These are phyloP conservation scores for Nipponacmea schrenckii DNA, from an alignment of 2,888 invertebrate species.

Conservation along the genomic window DNA sequence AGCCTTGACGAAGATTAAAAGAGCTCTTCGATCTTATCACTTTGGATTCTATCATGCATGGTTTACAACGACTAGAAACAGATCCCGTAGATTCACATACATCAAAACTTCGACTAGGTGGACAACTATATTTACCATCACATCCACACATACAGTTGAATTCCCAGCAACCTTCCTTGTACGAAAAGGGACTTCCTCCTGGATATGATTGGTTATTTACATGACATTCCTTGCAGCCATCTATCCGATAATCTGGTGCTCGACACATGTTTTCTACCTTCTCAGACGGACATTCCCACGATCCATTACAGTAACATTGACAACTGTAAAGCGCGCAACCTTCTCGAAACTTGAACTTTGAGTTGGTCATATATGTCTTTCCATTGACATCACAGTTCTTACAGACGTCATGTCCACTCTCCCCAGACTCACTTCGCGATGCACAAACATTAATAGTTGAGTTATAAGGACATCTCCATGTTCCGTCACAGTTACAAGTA, in stretches of 20 bases:
- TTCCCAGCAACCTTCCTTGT: constrained; percentile 44
- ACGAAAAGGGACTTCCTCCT: constrained; percentile 32
- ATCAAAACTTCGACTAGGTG: constrained; percentile 33
- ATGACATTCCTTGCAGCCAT: constrained; percentile 29
- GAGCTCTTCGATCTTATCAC: constrained; percentile 24
- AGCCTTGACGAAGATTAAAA: constrained; percentile 39
- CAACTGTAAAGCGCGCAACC: constrained; percentile 44
- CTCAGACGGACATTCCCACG: constrained; percentile 42
- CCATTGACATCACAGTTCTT: constrained; percentile 22
- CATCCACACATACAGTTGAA: constrained; percentile 51
- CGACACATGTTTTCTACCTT: constrained; percentile 22
- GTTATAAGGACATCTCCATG: constrained; percentile 47
- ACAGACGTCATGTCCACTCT: not conserved
- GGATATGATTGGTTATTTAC: constrained; percentile 27
- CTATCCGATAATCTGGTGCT: constrained; percentile 16
- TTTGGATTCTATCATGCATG: constrained; percentile 35
- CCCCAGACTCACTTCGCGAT: constrained; percentile 23
- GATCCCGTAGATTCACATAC: constrained; percentile 28
- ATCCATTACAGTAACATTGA: constrained; percentile 46
- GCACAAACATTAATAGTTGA: constrained; percentile 37
- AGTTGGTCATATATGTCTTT: constrained; percentile 28
- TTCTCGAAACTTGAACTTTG: constrained; percentile 39
- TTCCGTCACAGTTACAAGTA: constrained; percentile 48
- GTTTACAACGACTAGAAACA: constrained; percentile 26
- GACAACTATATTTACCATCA: constrained; percentile 50